A percentile compares a stretch with the other conserved stretches of the same genome.
phyloP scores from a whole-genome alignment of 2,888 invertebrate species.

The Caenorhabditis becei region DNA sequence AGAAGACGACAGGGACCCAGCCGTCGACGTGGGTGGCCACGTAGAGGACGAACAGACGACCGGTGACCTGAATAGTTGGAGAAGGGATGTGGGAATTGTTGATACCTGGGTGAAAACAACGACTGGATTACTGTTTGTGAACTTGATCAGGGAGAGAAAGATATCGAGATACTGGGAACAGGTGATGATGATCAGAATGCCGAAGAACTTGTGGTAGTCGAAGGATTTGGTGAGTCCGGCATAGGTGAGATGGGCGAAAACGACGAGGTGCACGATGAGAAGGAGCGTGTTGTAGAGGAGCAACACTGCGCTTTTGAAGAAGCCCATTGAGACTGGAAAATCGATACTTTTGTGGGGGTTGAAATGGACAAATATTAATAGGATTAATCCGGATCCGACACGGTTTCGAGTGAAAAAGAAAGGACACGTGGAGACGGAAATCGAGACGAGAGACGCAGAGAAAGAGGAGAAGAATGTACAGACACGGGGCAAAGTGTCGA shows the following conservation, averaged over 20 bases:
- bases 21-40: slow-evolving; percentile 21
- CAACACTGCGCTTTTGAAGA: slow-evolving; percentile 19
- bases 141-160: slow-evolving; percentile 19
- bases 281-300: slow-evolving; percentile 30
- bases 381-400: not conserved
- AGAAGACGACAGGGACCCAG: slow-evolving; percentile 1
- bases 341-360: not conserved
- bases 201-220: not conserved
- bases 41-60: slow-evolving; percentile 58
- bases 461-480: not conserved
- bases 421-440: not conserved
- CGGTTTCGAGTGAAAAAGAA: not conserved
- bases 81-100: slow-evolving; percentile 2
- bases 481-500: not conserved
- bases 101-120: slow-evolving; percentile 32
- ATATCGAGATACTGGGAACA: slow-evolving; percentile 55
- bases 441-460: slow-evolving; percentile 25
- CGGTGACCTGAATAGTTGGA: slow-evolving; percentile 49
- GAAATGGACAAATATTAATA: not conserved
- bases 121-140: slow-evolving; percentile 34
- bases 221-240: not conserved
- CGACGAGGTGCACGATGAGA: slow-evolving; percentile 16
- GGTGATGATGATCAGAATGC: slow-evolving; percentile 36
- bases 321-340: not conserved
- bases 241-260: not conserved